A percentile compares a stretch with the other conserved stretches of the same genome.
Evolutionary conservation across 2,888 invertebrate genomes (phyloP).

Genomic region (Polydrusus pterygomalis): DNA sequence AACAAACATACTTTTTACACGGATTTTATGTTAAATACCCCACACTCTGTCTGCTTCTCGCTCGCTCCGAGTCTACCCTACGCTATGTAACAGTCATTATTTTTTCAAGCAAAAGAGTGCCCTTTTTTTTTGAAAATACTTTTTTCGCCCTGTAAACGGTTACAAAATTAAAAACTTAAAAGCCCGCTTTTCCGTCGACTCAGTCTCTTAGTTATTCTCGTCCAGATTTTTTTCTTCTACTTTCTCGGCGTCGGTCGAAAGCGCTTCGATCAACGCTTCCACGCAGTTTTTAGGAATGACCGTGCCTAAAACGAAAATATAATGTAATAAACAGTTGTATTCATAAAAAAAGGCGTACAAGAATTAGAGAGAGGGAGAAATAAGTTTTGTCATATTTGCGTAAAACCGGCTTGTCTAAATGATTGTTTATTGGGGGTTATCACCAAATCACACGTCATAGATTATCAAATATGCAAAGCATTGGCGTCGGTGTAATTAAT

Average conservation of each 20-base stretch:
- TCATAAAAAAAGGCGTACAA: background rate
- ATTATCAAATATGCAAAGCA: no score
- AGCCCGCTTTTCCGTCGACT: constrained; percentile 43
- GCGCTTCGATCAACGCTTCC: constrained; percentile 83
- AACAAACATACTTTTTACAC: constrained; percentile 15
- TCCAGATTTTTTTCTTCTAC: constrained; percentile 81
- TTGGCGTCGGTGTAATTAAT: no score
- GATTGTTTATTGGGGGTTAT: no score
- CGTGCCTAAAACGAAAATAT: constrained; percentile 76
- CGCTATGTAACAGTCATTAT: constrained; percentile 47
- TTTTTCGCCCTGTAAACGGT: constrained; percentile 65
- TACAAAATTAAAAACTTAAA: constrained; percentile 55
- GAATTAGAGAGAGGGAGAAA: no score
- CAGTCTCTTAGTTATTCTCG: constrained; percentile 59
- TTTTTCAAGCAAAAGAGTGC: constrained; percentile 41
- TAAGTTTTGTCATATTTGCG: no score
- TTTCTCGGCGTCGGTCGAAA: constrained; percentile 88
- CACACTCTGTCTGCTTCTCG: background rate
- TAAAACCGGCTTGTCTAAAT: no score
- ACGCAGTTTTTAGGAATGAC: constrained; percentile 93
- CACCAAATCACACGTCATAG: no score
- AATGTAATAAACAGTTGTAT: background rate
- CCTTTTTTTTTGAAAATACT: constrained; percentile 60
- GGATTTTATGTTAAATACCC: constrained; percentile 8
- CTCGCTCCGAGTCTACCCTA: constrained; percentile 17